Base-by-base conservation (phyloP, 2,888 invertebrate genomes). In the Mycogona germanica region DNA sequence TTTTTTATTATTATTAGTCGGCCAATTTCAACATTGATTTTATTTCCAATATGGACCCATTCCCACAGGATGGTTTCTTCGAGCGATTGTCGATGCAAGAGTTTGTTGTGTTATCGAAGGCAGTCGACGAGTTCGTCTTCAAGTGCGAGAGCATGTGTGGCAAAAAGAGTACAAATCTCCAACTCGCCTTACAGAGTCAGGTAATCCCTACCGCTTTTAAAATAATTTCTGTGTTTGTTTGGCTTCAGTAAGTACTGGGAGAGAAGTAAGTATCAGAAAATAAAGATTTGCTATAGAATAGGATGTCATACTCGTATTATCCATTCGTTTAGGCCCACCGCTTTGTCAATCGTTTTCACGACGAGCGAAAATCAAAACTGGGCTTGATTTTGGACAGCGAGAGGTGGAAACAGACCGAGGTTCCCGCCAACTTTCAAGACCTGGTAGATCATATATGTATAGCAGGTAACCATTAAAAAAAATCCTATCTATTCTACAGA, bases 331-430 rank as follows among this genome's bases (percentile, higher is more conserved):
- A 92, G 78, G 88, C 91, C 0, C 85, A 84, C 66, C 84, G 86
- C 66, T 95, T 91, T 72, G 85, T 93, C 50, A 84, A 86, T 65
- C 81, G 84, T 64, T 89, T 97, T 69, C 96, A 97, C 70, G 77
- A 81, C 38, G 89, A 92, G 65, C 77, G 88, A 44, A 87, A 88
- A 70, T 80, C 79, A 50, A 91, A 92, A 70, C 72, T 97, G 51
- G 83, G 83, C 40, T 70, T 86, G 57, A 77, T 92, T 35, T 73
- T 97, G 42, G 95, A 95, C 67, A 80, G 81, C 58, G 97, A 97
- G 70, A 75, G 87, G 57, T 97, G 97, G 97, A 89, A 87, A 65
- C 81, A 84, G 62, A 87, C 91, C 3, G 91, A 93, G 64, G 87
- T 96, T 49, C 87, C 93, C 1, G 75, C 76, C 60, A 87, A 91